Evolutionary conservation across 2,113 vertebrate species (phyloP), one percentile per base, ranked within the genome.

Genomic region (Phyllopteryx taeniolatus): DNA sequence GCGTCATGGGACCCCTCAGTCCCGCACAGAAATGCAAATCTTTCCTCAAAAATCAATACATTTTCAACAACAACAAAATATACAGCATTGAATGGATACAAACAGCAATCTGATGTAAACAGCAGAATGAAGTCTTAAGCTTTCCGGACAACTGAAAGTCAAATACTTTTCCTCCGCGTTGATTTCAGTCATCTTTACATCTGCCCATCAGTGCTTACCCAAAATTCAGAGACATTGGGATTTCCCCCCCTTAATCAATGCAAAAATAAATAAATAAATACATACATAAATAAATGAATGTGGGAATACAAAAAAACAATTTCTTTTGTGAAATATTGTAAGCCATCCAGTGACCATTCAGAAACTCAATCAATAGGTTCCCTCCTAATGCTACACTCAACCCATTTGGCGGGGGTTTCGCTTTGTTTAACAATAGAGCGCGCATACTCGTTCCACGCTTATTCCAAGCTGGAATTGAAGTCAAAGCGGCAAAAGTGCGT

Each of bases 321-420:
- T 74, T 63, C 71, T 66, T 72, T 77, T 80, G 75, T 14, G 73
- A 80, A 90, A 87, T 80, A 84, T 88, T 79, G 77, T 82, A 73
- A 53, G 79, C 76, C 88, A 72, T 76, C 81, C 81, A 67, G 66
- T 57, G 70, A 87, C 70, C 66, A 60, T 82, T 73, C 80, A 89
- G 76, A 68, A 79, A 81, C 91, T 91, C 87, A 84, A 71, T 91
- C 87, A 84, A 71, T 81, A 88, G 87, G 88, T 88, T 92, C 91
- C 91, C 91, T 92, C 92, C 88, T 88, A 65, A 76, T 46, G 70
- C 86, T 86, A 83, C 69, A 35, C 71, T 83, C 80, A 57, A 20
- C 4, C 43, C 85, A 78, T 83, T 84, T 81, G 78, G 35, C 35
- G 72, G 57, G 74, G 3, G 8, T 56, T 60, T 17, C 19, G 60